These are phyloP conservation scores for Osmerus eperlanus DNA, from an alignment of 2,113 vertebrate genomes.

Conservation along the genomic window DNA sequence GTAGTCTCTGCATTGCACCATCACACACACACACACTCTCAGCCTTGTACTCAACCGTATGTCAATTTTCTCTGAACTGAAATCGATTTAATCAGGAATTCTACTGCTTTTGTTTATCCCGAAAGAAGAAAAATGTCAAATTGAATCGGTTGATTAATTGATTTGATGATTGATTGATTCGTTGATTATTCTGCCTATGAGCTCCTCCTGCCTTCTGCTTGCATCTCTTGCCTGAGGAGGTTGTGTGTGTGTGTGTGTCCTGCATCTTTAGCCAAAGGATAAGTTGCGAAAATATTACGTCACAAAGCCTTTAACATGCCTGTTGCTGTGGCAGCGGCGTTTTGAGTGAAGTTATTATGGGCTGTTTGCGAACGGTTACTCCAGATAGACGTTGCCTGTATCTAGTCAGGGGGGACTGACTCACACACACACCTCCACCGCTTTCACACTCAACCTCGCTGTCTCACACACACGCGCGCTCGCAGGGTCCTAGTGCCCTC, in stretches of 20 bases:
- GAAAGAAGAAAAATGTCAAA: slow-evolving; percentile 56
- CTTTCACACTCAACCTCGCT: slow-evolving; percentile 40
- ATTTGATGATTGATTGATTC: slow-evolving; percentile 17
- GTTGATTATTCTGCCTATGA: slow-evolving; percentile 61
- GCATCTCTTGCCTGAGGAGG: slow-evolving; percentile 58
- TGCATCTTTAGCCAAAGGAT: slow-evolving; percentile 70
- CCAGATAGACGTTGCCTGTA: slow-evolving; percentile 16
- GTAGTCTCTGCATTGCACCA: slow-evolving; percentile 11
- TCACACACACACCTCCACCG: slow-evolving; percentile 36
- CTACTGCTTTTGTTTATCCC: slow-evolving; percentile 35
- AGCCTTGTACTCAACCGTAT: slow-evolving; percentile 32
- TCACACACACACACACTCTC: slow-evolving; percentile 11
- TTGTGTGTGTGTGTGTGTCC: slow-evolving; percentile 28
- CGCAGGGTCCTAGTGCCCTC: slow-evolving; percentile 60
- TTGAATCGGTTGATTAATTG: slow-evolving; percentile 55
- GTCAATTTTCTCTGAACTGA: slow-evolving; percentile 22
- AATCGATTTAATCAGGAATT: slow-evolving; percentile 32
- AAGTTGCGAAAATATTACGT: slow-evolving; percentile 46
- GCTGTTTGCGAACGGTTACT: slow-evolving; percentile 47
- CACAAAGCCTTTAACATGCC: slow-evolving; percentile 38
- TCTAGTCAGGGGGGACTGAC: slow-evolving; percentile 23
- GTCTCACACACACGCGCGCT: slow-evolving; percentile 44
- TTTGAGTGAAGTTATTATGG: slow-evolving; percentile 26
- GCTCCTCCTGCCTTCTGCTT: slow-evolving; percentile 65
- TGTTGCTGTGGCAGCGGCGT: slow-evolving; percentile 34